Evolutionary conservation across 2,113 vertebrate species (phyloP), one percentile per base, ranked within the genome.

Genomic region (Maccullochella peelii): DNA sequence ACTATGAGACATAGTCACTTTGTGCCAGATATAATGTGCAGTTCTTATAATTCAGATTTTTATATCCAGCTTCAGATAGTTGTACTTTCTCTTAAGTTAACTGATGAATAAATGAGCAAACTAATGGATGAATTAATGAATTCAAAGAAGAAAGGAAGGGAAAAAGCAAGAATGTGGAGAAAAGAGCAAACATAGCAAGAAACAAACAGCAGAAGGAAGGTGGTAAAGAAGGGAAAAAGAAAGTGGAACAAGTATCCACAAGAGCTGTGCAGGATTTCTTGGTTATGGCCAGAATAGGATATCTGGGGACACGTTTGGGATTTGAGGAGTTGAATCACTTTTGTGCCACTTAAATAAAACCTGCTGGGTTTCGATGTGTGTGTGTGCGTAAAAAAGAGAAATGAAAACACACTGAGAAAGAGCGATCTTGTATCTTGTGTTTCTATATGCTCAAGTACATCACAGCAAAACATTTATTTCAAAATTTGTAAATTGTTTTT

Each of bases 21-120:
- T 83, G 25, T 25, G 6, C 5, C 23, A 73, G 44, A 75, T 75
- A 62, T 36, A 65, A 85, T 49, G 30, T 76, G 47, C 33, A 67
- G 5, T 67, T 38, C 55, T 23, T 59, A 10, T 36, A 23, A 66
- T 59, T 65, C 18, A 40, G 20, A 27, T 27, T n/a, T 63, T 25
- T 27, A 11, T 52, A 47, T 72, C 54, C 33, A 67, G 9, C 6
- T 69, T 52, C 6, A 1, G 21, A 63, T 55, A n/a, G 16, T 14
- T 27, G 5, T 27, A 49, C 42, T 71, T 54, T 68, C n/a, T 33
- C 2, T 58, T 9, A 4, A 47, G 8, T 49, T 70, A 44, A 36
- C 25, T 38, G 25, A 52, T 71, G 58, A 36, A 76, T 44, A 18
- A 12, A 68, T 66, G 1, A 36, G 72, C 30, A 1, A 21, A 54